A percentile compares a stretch with the other conserved stretches of the same genome.
These are phyloP conservation scores for Burhinus bistriatus DNA, from an alignment of 2,113 vertebrate species.

Conservation along the genomic window DNA sequence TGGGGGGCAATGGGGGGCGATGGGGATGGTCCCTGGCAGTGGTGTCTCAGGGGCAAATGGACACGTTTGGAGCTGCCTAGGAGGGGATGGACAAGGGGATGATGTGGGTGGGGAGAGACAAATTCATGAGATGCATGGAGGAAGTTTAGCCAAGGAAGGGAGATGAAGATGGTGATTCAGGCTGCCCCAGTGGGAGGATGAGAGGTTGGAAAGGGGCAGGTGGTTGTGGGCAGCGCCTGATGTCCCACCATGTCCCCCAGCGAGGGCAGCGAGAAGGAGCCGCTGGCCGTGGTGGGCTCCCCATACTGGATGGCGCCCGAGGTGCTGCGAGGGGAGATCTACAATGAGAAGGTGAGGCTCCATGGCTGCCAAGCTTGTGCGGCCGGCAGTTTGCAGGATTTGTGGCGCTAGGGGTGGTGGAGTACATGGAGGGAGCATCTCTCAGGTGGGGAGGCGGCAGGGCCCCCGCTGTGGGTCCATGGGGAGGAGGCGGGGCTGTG, in stretches of 20 bases:
- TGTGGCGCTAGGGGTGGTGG: rapidly evolving
- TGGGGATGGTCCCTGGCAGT: rapidly evolving
- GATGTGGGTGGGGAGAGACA: neutral
- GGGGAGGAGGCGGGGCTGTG: neutral
- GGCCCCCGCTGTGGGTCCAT: rapidly evolving
- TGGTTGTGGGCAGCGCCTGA: neutral
- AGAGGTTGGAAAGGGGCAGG: neutral
- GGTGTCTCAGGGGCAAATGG: too few species aligned
- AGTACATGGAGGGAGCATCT: neutral
- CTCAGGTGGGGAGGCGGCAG: rapidly evolving
- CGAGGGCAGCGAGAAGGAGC: slow-evolving; percentile 82
- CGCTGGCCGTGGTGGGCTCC: slow-evolving; percentile 90
- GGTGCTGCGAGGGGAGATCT: slow-evolving; percentile 90
- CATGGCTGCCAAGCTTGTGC: rapidly evolving
- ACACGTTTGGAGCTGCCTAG: neutral
- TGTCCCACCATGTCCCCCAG: slow-evolving; percentile 60
- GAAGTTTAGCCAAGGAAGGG: neutral
- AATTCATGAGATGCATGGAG: too few species aligned
- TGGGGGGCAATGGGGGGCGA: rapidly evolving
- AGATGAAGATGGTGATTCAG: neutral
- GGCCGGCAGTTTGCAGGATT: neutral
- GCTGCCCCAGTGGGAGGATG: rapidly evolving
- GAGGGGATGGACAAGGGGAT: neutral
- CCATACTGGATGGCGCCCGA: slow-evolving; percentile 98
- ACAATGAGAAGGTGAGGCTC: slow-evolving; percentile 88